Conservation (phyloP, 2,888 invertebrate species). For the Eupithecia abbreviata region DNA sequence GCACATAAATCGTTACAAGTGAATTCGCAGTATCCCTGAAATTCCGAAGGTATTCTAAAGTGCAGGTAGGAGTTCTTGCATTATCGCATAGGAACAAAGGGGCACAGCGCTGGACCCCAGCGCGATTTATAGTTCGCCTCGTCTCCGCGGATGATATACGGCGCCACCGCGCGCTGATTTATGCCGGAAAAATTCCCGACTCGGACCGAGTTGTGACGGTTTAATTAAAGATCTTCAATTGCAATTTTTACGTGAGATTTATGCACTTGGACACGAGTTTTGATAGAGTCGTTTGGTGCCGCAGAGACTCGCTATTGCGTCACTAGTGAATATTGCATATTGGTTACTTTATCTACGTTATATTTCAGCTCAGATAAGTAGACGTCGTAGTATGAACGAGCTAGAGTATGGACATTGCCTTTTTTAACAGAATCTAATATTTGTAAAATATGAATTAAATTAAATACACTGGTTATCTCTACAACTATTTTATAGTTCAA, state of each 20-base stretch:
- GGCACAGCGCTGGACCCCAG: constrained; percentile 26
- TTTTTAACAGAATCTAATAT: not conserved
- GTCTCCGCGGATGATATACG: constrained; percentile 58
- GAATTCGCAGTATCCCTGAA: not conserved
- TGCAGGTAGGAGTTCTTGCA: constrained; percentile 8
- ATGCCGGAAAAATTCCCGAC: constrained; percentile 47
- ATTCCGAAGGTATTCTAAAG: not conserved
- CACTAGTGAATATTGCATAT: not conserved
- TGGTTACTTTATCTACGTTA: not conserved
- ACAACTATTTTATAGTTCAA: too few species aligned
- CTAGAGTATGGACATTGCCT: not conserved
- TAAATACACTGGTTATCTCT: too few species aligned
- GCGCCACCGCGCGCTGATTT: constrained; percentile 55
- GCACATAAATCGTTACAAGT: not conserved
- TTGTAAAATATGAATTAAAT: too few species aligned
- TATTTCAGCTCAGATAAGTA: not conserved
- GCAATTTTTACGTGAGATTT: constrained; percentile 28
- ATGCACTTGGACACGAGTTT: constrained; percentile 22
- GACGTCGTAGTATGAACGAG: not conserved
- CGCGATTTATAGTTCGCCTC: constrained; percentile 52
- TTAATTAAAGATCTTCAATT: constrained; percentile 45
- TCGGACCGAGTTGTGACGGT: constrained; percentile 39
- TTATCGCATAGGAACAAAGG: constrained; percentile 23
- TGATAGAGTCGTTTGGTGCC: constrained; percentile 1
- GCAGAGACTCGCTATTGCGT: not conserved